Conservation (phyloP, 2,113 vertebrate species). For the Oreotrochilus melanogaster region DNA sequence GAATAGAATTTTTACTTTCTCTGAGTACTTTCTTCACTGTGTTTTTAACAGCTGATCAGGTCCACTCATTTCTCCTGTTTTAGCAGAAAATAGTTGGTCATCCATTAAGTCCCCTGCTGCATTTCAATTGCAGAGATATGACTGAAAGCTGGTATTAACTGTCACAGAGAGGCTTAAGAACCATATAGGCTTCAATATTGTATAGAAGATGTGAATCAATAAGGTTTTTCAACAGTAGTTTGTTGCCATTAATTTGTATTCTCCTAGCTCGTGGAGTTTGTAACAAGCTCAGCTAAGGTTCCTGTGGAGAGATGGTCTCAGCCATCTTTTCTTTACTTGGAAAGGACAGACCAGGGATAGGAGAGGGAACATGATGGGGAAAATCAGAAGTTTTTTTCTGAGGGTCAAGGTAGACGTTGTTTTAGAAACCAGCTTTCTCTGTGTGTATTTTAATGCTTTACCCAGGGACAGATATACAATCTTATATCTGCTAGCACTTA, state of each 20-base stretch:
- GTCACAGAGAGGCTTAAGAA: conserved; percentile 36
- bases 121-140: conserved; percentile 24
- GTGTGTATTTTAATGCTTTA: neutral
- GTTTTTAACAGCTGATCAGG: conserved; percentile 32
- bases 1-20: neutral
- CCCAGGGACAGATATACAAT: neutral
- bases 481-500: neutral
- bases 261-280: neutral
- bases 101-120: conserved; percentile 30
- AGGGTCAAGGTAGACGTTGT: neutral
- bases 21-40: neutral
- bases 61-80: neutral
- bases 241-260: conserved; percentile 30
- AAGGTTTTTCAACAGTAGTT: neutral
- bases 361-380: neutral
- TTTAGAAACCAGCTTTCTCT: neutral
- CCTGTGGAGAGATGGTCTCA: neutral
- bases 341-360: neutral
- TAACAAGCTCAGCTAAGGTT: neutral
- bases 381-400: neutral
- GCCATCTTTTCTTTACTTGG: neutral
- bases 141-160: conserved; percentile 43
- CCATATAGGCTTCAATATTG: neutral
- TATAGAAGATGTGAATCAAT: neutral
- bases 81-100: conserved; percentile 34